These are phyloP conservation scores for Heliconius aoede DNA, from an alignment of 2,888 invertebrate species.

Conservation along the genomic window DNA sequence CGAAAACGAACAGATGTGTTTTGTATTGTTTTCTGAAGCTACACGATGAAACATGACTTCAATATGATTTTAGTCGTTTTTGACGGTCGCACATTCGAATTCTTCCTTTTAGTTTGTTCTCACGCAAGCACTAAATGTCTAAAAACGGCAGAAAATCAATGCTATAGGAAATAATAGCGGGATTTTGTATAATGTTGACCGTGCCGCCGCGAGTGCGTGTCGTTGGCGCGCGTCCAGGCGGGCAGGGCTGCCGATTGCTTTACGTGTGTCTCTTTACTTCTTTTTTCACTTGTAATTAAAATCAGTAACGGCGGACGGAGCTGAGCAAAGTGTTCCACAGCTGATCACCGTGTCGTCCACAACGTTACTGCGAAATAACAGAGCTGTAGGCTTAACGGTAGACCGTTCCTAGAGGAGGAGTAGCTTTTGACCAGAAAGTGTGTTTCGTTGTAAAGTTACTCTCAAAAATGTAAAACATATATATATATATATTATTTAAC, in stretches of 20 bases:
- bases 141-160: slow-evolving; percentile 29
- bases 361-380: too few species aligned
- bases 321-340: too few species aligned
- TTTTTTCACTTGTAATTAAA: too few species aligned
- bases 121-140: slow-evolving; percentile 5
- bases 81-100: too few species aligned
- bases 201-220: slow-evolving; percentile 23
- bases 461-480: too few species aligned
- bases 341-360: too few species aligned
- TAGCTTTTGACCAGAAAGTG: too few species aligned
- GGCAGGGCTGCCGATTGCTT: slow-evolving; percentile 11
- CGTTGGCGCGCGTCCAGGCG: slow-evolving; percentile 15
- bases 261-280: neutral
- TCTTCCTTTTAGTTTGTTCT: neutral
- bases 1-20: neutral
- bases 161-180: slow-evolving; percentile 21
- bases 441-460: too few species aligned
- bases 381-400: too few species aligned
- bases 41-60: neutral
- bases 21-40: neutral
- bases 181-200: slow-evolving; percentile 24
- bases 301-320: too few species aligned
- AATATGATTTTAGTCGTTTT: neutral
- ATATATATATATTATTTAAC: too few species aligned
- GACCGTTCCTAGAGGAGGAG: too few species aligned